Conservation (phyloP, 1,140 invertebrate genomes). For the Drosophila parvula region DNA sequence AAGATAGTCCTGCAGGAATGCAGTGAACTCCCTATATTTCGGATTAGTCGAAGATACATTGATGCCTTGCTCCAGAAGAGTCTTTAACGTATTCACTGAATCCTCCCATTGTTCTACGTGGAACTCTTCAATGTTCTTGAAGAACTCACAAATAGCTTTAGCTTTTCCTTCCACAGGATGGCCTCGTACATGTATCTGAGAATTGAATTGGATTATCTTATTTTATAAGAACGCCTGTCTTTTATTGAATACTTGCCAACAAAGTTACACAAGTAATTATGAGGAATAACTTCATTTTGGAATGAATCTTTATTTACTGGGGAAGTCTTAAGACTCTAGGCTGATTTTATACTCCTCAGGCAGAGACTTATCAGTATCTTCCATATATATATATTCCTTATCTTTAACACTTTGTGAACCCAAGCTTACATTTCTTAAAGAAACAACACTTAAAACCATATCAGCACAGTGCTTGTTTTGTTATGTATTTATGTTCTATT, state of each 20-base stretch:
- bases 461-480: not conserved
- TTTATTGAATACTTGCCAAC: slow-evolving; percentile 2
- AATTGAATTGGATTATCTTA: not conserved
- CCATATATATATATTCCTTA: not conserved
- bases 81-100: slow-evolving; percentile 1
- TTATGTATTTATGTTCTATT: not conserved
- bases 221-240: too few species aligned
- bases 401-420: not conserved
- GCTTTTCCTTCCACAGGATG: not conserved
- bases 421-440: not conserved
- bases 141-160: not conserved
- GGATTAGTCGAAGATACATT: not conserved
- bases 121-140: not conserved
- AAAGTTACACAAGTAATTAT: not conserved
- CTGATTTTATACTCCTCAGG: slow-evolving; percentile 3
- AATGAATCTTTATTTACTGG: not conserved
- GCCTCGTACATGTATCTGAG: not conserved
- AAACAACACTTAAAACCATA: not conserved
- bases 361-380: too few species aligned
- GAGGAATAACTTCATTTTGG: not conserved
- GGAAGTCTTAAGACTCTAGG: not conserved
- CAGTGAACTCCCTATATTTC: not conserved
- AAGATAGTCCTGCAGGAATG: slow-evolving; percentile 5
- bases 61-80: not conserved
- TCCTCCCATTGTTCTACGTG: slow-evolving; percentile 15